Base-by-base conservation (phyloP, 2,797 vertebrate genomes). In the Linurgus olivaceus region DNA sequence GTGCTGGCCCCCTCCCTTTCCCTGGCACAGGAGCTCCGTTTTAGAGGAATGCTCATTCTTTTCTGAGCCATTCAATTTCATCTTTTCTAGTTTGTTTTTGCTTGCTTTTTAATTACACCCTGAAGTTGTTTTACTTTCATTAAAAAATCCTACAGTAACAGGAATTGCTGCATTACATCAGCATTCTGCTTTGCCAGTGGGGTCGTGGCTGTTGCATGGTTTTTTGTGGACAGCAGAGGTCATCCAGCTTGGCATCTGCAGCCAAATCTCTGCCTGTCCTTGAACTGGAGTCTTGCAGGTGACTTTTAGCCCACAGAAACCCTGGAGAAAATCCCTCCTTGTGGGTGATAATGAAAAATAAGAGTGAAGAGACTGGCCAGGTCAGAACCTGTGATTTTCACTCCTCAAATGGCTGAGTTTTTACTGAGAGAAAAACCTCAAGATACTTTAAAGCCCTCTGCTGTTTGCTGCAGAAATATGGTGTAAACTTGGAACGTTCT, bases 401-500 rank as follows among this genome's bases (percentile, higher is more conserved):
- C 25, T 31, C 3, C 33, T 33, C 9, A 42, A 26, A 57, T 16
- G 6, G 13, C 12, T 50, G 42, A 9, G 6, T 4, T 78, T 92
- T 93, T 26, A 7, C 25, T 45, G 37, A 50, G 45, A 74, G 28
- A n/a, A 81, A 40, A 66, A 31, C 1, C 16, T 79, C 13, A 11
- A 25, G 25, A 23, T 2, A 1, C 13, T 26, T 21, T 1, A 10
- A 77, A 88, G 4, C 11, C 26, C 2, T 3, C 33, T 29, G 16
- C 7, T 0, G 1, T n/a, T 88, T 51, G 20, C 72, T 84, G 10
- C 31, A 38, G 21, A 40, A 47, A 11, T 5, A 3, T 0, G 7
- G n/a, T 33, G 70, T 37, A 25, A 61, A 51, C 38, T 29, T 82
- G 74, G 57, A 33, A n/a, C 73, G 15, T 37, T 5, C 19, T 47